Evolutionary conservation across 92 coral and sea anemone species (phyloP).

Genomic region (Palythoa grandiflora): DNA sequence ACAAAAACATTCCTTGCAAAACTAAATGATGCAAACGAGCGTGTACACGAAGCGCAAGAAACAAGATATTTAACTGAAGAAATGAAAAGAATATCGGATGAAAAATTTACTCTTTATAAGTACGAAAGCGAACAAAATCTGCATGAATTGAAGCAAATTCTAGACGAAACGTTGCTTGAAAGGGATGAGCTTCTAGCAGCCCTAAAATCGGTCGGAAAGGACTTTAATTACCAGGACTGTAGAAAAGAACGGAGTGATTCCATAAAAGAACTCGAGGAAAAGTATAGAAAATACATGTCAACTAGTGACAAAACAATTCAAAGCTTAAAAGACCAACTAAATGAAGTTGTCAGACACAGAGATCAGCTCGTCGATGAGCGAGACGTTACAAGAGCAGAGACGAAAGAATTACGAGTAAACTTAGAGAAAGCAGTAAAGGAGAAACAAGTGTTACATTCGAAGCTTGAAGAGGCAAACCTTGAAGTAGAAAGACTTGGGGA

Average conservation of each 20-base stretch:
- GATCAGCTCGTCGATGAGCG: constrained; percentile 73
- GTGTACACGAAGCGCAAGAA: constrained; percentile 79
- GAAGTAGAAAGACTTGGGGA: constrained; percentile 87
- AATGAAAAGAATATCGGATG: constrained; percentile 79
- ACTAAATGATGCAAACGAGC: constrained; percentile 81
- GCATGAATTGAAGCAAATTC: constrained; percentile 72
- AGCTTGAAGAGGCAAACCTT: constrained; percentile 79
- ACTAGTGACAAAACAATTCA: constrained; percentile 90
- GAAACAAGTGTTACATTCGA: constrained; percentile 67
- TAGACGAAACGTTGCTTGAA: constrained; percentile 82
- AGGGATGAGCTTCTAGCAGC: constrained; percentile 83
- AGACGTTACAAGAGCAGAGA: constrained; percentile 58
- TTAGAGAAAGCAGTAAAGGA: constrained; percentile 74
- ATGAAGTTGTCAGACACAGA: constrained; percentile 70
- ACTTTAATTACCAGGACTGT: constrained; percentile 59
- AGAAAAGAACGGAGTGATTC: constrained; percentile 69
- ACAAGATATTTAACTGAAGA: constrained; percentile 80
- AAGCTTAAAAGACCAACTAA: constrained; percentile 78
- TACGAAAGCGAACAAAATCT: constrained; percentile 84
- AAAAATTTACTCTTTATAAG: constrained; percentile 84
- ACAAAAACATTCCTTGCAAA: constrained; percentile 80
- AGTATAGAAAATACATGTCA: constrained; percentile 79
- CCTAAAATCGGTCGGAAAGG: constrained; percentile 77
- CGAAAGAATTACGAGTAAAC: constrained; percentile 61
- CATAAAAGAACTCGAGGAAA: constrained; percentile 75